Evolutionary conservation across 2,797 vertebrate genomes (phyloP), one percentile per base, ranked within the genome.

Genomic region (Knipowitschia caucasica): DNA sequence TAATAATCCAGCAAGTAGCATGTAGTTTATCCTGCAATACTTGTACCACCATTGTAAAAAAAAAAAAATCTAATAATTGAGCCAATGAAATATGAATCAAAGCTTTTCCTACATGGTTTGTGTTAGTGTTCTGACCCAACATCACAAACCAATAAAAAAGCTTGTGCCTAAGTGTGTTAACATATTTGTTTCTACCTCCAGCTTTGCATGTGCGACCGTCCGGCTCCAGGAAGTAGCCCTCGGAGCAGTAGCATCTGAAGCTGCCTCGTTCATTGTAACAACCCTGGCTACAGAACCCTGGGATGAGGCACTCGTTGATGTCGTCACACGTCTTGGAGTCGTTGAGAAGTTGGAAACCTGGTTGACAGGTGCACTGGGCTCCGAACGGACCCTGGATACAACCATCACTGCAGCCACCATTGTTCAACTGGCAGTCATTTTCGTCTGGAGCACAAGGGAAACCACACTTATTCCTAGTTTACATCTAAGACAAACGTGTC

Each of bases 261-360:
- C 66, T 80, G 45, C 90, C 89, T 31, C 81, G 83, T 69, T 89
- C 87, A 0, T 91, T 91, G 71, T 62, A 87, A 67, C 90, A 91
- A 42, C 81, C 55, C 72, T 91, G 89, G 77, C 89, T 89, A 51
- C 90, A 91, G 71, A 86, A 89, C 15, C 86, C 88, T 0, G 87
- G 87, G 39, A 89, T 88, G 56, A 85, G 69, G 65, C 90, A 91
- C 70, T 91, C 89, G 5, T 91, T 17, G 42, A 90, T 85, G 71
- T 91, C 89, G 0, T 85, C 83, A 4, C 90, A 91, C 30, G 83
- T 91, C 70, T 91, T 89, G 27, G 85, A 80, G 73, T 89, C 82
- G 4, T 89, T 87, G 42, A 91, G 77, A 45, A 90, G 83, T 57
- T 89, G 81, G 60, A 68, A 88, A 55, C 90, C 89, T 31, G 78